A percentile compares a stretch with the other conserved stretches of the same genome.
phyloP scores from a whole-genome alignment of 2,888 invertebrate species.

The Pachymerium ferrugineum region DNA sequence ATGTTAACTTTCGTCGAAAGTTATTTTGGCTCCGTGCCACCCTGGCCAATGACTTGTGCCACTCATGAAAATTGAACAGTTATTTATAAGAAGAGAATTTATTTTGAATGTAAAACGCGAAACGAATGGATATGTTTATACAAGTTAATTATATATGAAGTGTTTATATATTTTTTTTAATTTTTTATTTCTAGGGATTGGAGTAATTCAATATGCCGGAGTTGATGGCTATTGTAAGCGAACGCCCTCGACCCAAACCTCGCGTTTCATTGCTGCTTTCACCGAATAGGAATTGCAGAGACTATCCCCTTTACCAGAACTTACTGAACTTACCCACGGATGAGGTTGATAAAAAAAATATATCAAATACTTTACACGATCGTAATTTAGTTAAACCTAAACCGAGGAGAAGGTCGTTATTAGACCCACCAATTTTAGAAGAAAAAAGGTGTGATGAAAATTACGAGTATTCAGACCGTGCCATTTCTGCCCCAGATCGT shows the following conservation, averaged over 20 bases:
- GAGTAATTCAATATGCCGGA: slow-evolving; percentile 6
- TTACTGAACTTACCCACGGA: background rate
- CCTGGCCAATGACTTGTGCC: background rate
- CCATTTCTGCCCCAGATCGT: background rate
- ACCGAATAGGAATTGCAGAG: background rate
- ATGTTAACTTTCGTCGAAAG: background rate
- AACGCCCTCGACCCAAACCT: slow-evolving; percentile 33
- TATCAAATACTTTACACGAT: no score
- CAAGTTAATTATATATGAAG: background rate
- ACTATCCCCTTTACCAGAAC: background rate
- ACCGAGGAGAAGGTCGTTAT: slow-evolving; percentile 25
- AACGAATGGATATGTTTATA: background rate
- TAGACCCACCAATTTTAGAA: slow-evolving; percentile 2
- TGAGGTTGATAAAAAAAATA: background rate
- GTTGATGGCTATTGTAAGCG: background rate
- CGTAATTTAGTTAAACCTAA: background rate
- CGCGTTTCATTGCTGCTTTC: slow-evolving; percentile 30
- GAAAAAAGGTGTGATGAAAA: background rate
- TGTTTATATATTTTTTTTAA: background rate
- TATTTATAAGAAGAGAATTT: background rate
- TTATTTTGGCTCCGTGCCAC: background rate
- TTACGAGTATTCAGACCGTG: background rate
- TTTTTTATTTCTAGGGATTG: background rate
- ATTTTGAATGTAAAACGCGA: background rate
- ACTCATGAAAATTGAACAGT: background rate